These are phyloP conservation scores for Lipotes vexillifer DNA, from an alignment of 2,113 vertebrate species.

Conservation along the genomic window DNA sequence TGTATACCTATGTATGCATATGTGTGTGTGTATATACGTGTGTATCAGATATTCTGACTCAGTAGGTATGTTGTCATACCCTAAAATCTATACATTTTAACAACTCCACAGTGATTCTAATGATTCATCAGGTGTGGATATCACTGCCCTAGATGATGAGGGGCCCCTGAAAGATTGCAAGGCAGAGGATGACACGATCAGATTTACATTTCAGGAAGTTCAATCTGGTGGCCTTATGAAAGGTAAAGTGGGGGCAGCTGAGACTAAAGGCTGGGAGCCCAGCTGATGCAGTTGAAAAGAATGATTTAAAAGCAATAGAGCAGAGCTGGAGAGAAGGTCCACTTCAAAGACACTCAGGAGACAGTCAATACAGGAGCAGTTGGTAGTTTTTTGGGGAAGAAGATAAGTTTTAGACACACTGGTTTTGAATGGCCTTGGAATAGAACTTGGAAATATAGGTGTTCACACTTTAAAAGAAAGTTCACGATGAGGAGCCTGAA, in stretches of 20 bases:
- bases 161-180: not conserved
- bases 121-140: not conserved
- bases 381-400: not conserved
- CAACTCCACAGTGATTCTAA: not conserved
- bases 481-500: not conserved
- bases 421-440: not conserved
- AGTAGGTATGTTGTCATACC: not conserved
- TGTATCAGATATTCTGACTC: not conserved
- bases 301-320: not conserved
- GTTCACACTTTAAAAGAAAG: constrained; percentile 19
- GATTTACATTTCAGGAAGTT: not conserved
- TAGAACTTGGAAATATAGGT: not conserved
- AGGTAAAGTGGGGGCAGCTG: not conserved
- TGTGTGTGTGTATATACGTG: not conserved
- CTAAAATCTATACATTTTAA: not conserved
- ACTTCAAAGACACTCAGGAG: not conserved
- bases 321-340: not conserved
- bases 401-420: not conserved
- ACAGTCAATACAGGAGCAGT: not conserved
- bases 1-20: not conserved
- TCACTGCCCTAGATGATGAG: not conserved
- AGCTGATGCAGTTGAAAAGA: not conserved
- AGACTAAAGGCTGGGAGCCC: not conserved
- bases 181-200: not conserved
- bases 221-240: not conserved